Evolutionary conservation across 2,113 vertebrate genomes (phyloP), one percentile per base, ranked within the genome.

Genomic region (Oreochromis spilurus): DNA sequence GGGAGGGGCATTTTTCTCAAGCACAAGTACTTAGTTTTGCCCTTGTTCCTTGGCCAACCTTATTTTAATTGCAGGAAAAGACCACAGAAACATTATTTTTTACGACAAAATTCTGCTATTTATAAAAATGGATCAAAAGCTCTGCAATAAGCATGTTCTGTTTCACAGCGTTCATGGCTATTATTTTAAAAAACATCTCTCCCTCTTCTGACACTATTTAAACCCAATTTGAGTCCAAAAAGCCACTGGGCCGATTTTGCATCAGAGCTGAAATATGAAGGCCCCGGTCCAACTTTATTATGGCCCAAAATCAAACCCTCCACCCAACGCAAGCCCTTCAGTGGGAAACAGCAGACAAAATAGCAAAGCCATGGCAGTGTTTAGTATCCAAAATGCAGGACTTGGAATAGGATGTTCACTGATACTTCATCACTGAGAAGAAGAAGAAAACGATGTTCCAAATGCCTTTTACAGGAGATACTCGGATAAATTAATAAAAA

Each of bases 51-150:
- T 34, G 38, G 94, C 94, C 95, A 96, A 91, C 60, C 90, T 70
- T 93, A 89, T 94, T 95, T 95, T 95, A 95, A 95, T 94, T 94
- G 93, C 91, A 94, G 91, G 88, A 91, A 95, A 93, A 91, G 79
- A 94, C 93, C 94, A 90, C 92, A 94, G 93, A 93, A 95, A 95
- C 89, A 92, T 92, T 93, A 94, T 92, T 92, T 94, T 95, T 96
- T 95, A 96, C 19, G 93, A 95, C 92, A 91, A 93, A 94, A 95
- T 94, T 92, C 92, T 94, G 93, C 94, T 94, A 93, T 95, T 96
- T 96, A 94, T 95, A 94, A 95, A 95, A 91, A 87, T 29, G 77
- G 92, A 95, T 95, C 92, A 94, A 95, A 96, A 90, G 89, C 87
- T 79, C 81, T 70, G 92, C 87, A 88, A 83, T 38, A 85, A 87